Conservation (phyloP, 2,113 vertebrate species). For the Pelecanus crispus region DNA sequence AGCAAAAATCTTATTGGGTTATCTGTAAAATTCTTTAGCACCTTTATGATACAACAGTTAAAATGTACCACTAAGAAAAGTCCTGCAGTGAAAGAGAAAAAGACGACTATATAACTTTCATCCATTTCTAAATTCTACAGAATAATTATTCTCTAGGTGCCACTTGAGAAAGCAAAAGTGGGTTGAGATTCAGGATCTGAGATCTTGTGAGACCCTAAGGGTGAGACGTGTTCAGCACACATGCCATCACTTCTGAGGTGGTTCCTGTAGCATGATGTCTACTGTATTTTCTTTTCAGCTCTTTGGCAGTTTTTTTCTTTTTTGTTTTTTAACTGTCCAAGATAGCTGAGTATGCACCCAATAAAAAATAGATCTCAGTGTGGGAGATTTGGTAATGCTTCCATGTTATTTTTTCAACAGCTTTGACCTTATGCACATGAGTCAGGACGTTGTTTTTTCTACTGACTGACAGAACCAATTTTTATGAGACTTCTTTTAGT, state of each 20-base stretch:
- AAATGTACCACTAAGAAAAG: neutral
- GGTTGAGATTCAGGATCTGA: neutral
- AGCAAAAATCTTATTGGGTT: neutral
- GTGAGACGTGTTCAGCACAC: neutral
- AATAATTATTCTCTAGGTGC: neutral
- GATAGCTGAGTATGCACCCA: neutral
- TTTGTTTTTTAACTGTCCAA: neutral
- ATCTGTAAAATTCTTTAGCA: neutral
- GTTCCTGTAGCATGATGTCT: neutral
- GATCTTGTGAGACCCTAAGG: neutral
- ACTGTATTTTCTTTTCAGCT: neutral
- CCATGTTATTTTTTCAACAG: neutral
- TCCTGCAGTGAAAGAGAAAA: neutral
- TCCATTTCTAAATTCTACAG: neutral
- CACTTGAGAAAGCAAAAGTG: neutral
- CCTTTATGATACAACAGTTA: neutral
- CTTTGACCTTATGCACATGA: conserved; percentile 9
- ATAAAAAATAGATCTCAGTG: neutral
- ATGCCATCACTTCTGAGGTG: neutral
- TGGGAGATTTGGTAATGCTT: neutral
- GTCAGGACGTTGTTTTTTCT: conserved; percentile 39
- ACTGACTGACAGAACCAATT: neutral
- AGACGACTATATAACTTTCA: neutral
- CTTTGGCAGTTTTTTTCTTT: neutral
- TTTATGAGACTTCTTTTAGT: neutral